Conservation (phyloP, 2,113 vertebrate genomes). For the Scomber colias region DNA sequence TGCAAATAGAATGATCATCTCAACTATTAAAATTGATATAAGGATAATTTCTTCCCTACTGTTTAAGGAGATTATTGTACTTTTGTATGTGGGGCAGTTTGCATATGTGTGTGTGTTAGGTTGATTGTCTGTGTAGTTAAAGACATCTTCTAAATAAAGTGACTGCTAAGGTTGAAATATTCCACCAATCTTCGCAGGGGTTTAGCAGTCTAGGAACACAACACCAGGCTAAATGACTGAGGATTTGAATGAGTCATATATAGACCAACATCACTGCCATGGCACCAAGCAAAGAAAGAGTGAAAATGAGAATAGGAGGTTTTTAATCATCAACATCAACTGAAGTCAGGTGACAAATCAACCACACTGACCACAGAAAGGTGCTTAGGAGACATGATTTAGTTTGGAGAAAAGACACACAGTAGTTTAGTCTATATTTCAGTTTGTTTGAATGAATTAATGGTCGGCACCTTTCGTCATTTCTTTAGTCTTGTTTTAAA, state of each 20-base stretch:
- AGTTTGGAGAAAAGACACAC: background rate
- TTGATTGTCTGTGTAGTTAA: slow-evolving; percentile 6
- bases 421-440: background rate
- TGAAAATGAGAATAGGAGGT: slow-evolving; percentile 48
- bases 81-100: background rate
- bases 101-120: background rate
- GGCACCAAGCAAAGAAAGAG: slow-evolving; percentile 31
- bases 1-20: background rate
- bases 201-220: slow-evolving; percentile 72
- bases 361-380: slow-evolving; percentile 3
- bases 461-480: no score
- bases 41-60: background rate
- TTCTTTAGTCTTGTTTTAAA: no score
- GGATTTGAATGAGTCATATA: slow-evolving; percentile 72
- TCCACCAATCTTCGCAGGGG: slow-evolving; percentile 62
- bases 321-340: slow-evolving; percentile 41
- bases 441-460: background rate
- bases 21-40: background rate
- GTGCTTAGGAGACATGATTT: background rate
- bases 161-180: slow-evolving; percentile 52
- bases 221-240: slow-evolving; percentile 70
- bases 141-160: slow-evolving; percentile 71
- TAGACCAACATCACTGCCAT: slow-evolving; percentile 58
- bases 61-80: background rate
- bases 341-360: slow-evolving; percentile 22